Conservation (phyloP, 2,113 vertebrate genomes). For the Cephalopterus ornatus region DNA sequence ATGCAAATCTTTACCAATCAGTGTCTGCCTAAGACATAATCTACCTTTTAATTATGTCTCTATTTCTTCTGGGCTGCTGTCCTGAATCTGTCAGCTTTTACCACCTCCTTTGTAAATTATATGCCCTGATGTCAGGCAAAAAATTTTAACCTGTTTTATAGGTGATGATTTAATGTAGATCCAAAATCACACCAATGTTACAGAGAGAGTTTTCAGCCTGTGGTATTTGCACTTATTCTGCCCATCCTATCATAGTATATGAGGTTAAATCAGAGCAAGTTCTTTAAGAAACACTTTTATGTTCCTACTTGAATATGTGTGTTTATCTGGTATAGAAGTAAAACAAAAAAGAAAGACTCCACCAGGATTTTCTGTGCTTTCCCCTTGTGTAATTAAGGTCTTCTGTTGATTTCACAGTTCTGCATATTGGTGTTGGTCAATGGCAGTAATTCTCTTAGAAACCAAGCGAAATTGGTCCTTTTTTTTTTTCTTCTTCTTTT, state of each 20-base stretch:
- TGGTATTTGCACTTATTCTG: background rate
- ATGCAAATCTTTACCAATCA: background rate
- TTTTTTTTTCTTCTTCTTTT: background rate
- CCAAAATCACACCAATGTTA: background rate
- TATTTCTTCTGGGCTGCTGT: background rate
- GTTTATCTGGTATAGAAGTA: background rate
- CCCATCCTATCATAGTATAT: background rate
- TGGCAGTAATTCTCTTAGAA: background rate
- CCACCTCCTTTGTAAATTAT: background rate
- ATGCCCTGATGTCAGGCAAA: background rate
- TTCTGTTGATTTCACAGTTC: background rate
- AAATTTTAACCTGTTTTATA: background rate
- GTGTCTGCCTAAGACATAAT: background rate
- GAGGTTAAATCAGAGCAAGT: background rate
- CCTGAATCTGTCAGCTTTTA: conserved; percentile 1
- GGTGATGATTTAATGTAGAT: background rate
- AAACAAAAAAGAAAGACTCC: background rate
- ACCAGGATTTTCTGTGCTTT: background rate
- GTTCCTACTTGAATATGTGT: background rate
- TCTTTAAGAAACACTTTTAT: background rate
- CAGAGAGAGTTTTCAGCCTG: background rate
- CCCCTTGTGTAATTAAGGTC: background rate
- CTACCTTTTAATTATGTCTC: background rate
- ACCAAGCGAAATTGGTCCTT: background rate
- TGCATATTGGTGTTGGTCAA: background rate